These are phyloP conservation scores for Mactromeris polynyma DNA, from an alignment of 2,888 invertebrate genomes.

Conservation along the genomic window DNA sequence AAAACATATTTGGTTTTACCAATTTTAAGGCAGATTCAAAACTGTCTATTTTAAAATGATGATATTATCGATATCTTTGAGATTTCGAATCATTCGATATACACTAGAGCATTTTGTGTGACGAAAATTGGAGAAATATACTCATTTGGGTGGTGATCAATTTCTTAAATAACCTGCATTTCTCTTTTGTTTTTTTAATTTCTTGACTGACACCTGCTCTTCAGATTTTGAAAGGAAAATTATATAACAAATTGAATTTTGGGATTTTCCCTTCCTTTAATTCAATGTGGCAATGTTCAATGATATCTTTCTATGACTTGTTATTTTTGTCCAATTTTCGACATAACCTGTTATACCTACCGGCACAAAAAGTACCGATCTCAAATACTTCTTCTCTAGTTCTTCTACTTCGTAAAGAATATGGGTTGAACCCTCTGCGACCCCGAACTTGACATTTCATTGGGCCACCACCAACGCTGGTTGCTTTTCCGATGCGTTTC, in stretches of 20 bases:
- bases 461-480: conserved; percentile 6
- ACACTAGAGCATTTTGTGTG: conserved; percentile 42
- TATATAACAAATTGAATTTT: neutral
- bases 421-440: neutral
- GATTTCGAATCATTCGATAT: conserved; percentile 50
- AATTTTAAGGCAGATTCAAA: conserved; percentile 54
- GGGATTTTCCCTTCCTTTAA: neutral
- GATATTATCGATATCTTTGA: conserved; percentile 61
- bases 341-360: conserved; percentile 37
- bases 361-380: conserved; percentile 35
- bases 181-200: conserved; percentile 34
- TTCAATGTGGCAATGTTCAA: conserved; percentile 44
- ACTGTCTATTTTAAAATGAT: conserved; percentile 66
- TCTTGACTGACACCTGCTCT: conserved; percentile 4
- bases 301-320: conserved; percentile 32
- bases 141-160: conserved; percentile 32
- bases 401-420: conserved; percentile 7
- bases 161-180: conserved; percentile 44
- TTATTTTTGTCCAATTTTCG: conserved; percentile 42
- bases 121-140: conserved; percentile 58
- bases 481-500: conserved; percentile 35
- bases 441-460: neutral
- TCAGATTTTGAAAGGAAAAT: neutral
- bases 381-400: neutral
- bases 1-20: conserved; percentile 47